Percentiles rank a stretch among this genome's conserved stretches.
These are phyloP conservation scores for Blennius ocellaris DNA, from an alignment of 2,113 vertebrate species.

Conservation along the genomic window DNA sequence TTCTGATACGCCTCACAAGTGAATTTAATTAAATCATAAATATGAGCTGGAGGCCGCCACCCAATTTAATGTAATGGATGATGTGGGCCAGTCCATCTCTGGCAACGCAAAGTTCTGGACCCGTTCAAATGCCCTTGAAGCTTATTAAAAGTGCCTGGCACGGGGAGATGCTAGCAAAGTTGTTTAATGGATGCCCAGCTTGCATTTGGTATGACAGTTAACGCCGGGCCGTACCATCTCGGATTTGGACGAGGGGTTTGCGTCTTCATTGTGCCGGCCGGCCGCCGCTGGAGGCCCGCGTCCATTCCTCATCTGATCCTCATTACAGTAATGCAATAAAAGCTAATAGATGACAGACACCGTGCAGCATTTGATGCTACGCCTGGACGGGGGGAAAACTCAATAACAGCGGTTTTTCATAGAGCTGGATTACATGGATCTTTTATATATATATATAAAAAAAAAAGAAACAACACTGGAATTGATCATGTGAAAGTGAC, in stretches of 20 bases:
- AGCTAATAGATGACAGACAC: slow-evolving; percentile 37
- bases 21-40: slow-evolving; percentile 89
- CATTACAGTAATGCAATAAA: slow-evolving; percentile 37
- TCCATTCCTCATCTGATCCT: slow-evolving; percentile 31
- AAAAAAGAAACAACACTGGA: neutral
- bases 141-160: slow-evolving; percentile 87
- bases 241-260: slow-evolving; percentile 52
- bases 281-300: neutral
- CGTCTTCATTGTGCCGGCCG: slow-evolving; percentile 28
- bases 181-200: slow-evolving; percentile 83
- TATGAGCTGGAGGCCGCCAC: slow-evolving; percentile 86
- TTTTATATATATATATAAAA: neutral
- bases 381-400: slow-evolving; percentile 12
- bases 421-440: neutral
- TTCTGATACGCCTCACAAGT: slow-evolving; percentile 85
- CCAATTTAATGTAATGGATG: slow-evolving; percentile 88
- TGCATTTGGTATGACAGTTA: slow-evolving; percentile 81
- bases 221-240: slow-evolving; percentile 74
- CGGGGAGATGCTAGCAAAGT: slow-evolving; percentile 79
- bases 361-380: slow-evolving; percentile 38
- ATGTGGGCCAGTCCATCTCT: slow-evolving; percentile 85
- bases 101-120: slow-evolving; percentile 84
- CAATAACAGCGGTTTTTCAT: slow-evolving; percentile 13
- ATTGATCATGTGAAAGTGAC: slow-evolving; percentile 15
- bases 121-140: slow-evolving; percentile 86